Conservation (phyloP, 2,113 vertebrate species). For the Capreolus pygargus region DNA sequence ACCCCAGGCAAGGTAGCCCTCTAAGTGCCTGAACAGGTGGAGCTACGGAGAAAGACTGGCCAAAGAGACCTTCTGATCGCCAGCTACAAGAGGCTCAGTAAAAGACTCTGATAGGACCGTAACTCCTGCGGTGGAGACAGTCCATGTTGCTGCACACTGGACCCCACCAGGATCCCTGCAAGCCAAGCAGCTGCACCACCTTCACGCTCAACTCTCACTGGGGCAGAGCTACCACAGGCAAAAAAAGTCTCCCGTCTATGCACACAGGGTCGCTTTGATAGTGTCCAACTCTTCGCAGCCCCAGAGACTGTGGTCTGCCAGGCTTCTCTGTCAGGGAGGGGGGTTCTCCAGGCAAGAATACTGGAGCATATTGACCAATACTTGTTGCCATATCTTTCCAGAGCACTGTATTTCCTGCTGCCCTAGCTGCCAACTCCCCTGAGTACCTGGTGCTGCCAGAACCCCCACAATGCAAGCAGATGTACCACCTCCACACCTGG, state of each 20-base stretch:
- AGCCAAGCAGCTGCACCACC: background rate
- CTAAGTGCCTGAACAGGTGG: background rate
- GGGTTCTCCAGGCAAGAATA: background rate
- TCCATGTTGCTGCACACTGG: rapidly evolving
- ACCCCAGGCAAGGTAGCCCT: background rate
- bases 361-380: background rate
- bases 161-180: background rate
- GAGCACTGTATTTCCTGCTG: background rate
- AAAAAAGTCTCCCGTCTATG: background rate
- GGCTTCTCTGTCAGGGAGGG: background rate
- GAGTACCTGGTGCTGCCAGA: background rate
- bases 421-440: background rate
- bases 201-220: background rate
- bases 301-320: background rate
- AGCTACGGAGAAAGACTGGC: background rate
- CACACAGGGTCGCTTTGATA: background rate
- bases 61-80: background rate
- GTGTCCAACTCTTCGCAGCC: background rate
- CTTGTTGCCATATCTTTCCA: background rate
- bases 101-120: background rate
- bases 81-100: background rate
- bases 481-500: background rate
- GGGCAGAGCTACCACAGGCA: background rate
- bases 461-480: background rate
- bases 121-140: background rate